Evolutionary conservation across 2,113 vertebrate genomes (phyloP), one percentile per base, ranked within the genome.

Genomic region (Chionis minor): DNA sequence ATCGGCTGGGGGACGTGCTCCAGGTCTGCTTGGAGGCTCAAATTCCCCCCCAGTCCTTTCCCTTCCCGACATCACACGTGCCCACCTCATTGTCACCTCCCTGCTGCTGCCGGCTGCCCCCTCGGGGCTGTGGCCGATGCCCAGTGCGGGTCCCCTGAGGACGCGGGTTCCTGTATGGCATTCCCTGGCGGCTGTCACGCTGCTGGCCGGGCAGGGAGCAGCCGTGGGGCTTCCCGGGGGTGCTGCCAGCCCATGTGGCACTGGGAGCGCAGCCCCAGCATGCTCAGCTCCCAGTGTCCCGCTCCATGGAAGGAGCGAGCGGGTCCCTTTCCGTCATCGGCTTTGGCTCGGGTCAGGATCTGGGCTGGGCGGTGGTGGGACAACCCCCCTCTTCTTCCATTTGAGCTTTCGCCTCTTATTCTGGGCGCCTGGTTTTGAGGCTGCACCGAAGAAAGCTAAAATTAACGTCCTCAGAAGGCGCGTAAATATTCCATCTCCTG

Each of bases 361-460:
- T 1, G 10, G 49, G 49, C 49, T 51, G 49, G 49, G 49, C 49
- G 6, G 49, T 51, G 49, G 3, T 0, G 5, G 62, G 63, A 86
- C 45, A 40, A 7, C 40, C 81, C 55, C 55, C 51, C 1, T n/a
- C 51, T 49, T 45, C 55, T n/a, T 49, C 44, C 45, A 2, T 24
- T 33, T 44, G 22, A 42, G 61, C 62, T 80, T 73, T 89, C 10
- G 20, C 77, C 72, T 86, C 35, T 85, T 65, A 16, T 52, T 70
- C 73, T 35, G 75, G 65, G 8, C 2, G 0, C 22, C 49, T 72
- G 3, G 0, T 86, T 91, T 80, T 10, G 49, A 86, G 75, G 12
- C 67, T 1, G 32, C 20, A 58, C 33, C 70, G 42, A 67, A 97
- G 1, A 40, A 62, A 38, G 88, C 94, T 96, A 92, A 95, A 96